These are phyloP conservation scores for Strigops habroptila DNA, from an alignment of 2,113 vertebrate species.

Conservation along the genomic window DNA sequence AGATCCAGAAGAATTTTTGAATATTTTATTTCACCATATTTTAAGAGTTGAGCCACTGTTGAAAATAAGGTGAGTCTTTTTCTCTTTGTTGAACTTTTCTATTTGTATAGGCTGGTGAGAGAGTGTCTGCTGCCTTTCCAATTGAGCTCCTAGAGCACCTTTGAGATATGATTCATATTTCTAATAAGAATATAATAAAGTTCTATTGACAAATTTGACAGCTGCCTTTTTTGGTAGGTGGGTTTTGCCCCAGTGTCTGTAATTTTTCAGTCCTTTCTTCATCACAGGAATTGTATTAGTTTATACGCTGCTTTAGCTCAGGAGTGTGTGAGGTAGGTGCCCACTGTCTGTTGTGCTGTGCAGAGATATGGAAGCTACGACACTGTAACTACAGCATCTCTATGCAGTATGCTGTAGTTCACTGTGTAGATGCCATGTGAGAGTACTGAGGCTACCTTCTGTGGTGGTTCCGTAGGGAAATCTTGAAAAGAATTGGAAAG, in stretches of 20 bases:
- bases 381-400: not conserved
- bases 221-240: not conserved
- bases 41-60: slow-evolving; percentile 94
- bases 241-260: not conserved
- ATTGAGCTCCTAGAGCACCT: not conserved
- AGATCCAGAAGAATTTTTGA: slow-evolving; percentile 99
- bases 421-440: not conserved
- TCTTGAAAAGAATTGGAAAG: not conserved
- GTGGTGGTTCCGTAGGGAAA: not conserved
- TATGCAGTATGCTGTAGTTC: not conserved
- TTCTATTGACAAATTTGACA: not conserved
- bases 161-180: not conserved
- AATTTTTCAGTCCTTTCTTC: not conserved
- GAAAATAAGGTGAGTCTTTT: slow-evolving; percentile 86
- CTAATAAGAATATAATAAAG: not conserved
- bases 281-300: not conserved
- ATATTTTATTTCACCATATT: slow-evolving; percentile 97
- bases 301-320: not conserved
- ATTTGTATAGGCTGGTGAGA: not conserved
- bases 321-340: not conserved
- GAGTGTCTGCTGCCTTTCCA: not conserved
- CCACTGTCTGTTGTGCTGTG: too few relatives aligned
- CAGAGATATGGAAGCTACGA: not conserved
- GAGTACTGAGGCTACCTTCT: not conserved
- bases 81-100: not conserved